Conservation (phyloP, 2,113 vertebrate species). For the Hiodon alosoides region DNA sequence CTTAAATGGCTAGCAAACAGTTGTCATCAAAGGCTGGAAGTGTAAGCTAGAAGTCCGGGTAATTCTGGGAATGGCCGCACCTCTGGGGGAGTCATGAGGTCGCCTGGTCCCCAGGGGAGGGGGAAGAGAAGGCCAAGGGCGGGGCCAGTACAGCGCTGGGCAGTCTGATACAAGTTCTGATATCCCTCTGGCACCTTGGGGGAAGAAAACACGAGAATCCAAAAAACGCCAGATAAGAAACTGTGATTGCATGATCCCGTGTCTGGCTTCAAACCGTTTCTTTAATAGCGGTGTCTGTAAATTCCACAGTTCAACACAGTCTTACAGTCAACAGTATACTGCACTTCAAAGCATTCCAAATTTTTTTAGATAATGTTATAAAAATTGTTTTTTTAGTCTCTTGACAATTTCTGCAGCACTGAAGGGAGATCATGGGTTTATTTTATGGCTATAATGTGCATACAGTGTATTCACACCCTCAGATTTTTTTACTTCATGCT, state of each 20-base stretch:
- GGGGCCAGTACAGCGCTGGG: neutral
- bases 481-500: too few species aligned
- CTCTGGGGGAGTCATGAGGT: neutral
- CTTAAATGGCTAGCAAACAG: neutral
- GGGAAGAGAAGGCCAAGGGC: neutral
- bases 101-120: neutral
- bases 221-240: slow-evolving; percentile 1
- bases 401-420: too few species aligned
- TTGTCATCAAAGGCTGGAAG: neutral
- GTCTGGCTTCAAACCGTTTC: neutral
- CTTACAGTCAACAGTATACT: too few species aligned
- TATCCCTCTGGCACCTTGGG: neutral
- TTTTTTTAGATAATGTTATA: too few species aligned
- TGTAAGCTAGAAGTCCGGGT: neutral
- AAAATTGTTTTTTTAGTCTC: too few species aligned
- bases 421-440: too few species aligned
- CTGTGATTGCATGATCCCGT: neutral
- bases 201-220: neutral
- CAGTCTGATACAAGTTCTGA: neutral
- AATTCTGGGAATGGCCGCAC: neutral
- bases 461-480: too few species aligned
- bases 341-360: too few species aligned
- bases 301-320: too few species aligned
- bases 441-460: too few species aligned
- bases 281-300: neutral